Percentiles rank a stretch among this genome's conserved stretches.
These are phyloP conservation scores for Zaprionus davidi DNA, from an alignment of 1,140 invertebrate genomes.

Conservation along the genomic window DNA sequence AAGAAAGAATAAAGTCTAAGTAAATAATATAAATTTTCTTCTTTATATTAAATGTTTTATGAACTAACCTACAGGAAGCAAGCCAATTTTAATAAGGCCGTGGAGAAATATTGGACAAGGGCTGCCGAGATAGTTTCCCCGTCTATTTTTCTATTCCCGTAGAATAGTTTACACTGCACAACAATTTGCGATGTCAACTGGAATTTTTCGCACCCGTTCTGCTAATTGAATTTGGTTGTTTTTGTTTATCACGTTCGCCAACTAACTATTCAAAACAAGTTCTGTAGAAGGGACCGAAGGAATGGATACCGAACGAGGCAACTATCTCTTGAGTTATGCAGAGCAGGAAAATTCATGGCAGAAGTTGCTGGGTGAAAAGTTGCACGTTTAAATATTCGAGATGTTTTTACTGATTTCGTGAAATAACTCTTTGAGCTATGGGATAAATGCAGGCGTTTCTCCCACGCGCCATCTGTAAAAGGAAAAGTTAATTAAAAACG, in stretches of 20 bases:
- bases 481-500: conserved; percentile 5
- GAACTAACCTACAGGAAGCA: too few relatives aligned
- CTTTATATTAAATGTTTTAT: too few relatives aligned
- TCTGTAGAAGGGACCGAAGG: not conserved
- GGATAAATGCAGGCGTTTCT: not conserved
- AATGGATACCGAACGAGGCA: not conserved
- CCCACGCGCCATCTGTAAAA: not conserved
- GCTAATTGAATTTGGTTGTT: not conserved
- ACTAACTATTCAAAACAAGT: not conserved
- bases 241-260: not conserved
- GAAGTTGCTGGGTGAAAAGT: not conserved
- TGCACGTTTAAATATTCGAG: not conserved
- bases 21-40: too few relatives aligned
- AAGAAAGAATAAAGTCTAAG: too few relatives aligned
- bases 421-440: conserved; percentile 1
- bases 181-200: not conserved
- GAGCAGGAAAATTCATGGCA: not conserved
- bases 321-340: not conserved
- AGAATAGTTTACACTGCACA: not conserved
- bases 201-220: not conserved
- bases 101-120: too few relatives aligned
- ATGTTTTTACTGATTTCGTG: not conserved
- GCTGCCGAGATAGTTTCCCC: not conserved
- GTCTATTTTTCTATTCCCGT: not conserved
- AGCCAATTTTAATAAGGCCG: too few relatives aligned